Evolutionary conservation across 2,888 invertebrate species (phyloP).

Genomic region (Heliconius erato): DNA sequence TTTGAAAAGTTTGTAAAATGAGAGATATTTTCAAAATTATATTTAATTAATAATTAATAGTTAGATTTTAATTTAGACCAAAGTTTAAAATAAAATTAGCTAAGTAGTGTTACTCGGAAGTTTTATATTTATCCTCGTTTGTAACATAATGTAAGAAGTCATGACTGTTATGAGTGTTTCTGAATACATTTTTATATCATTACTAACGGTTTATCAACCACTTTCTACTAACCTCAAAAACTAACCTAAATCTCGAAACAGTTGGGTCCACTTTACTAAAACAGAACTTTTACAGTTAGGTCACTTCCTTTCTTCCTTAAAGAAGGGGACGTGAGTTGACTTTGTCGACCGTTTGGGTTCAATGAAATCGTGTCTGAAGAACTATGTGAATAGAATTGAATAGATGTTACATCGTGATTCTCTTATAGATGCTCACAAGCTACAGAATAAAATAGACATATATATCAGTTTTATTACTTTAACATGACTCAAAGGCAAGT

Average conservation of each 20-base stretch:
- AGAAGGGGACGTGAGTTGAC: slow-evolving; percentile 65
- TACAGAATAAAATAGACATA: not conserved
- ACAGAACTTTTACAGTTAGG: slow-evolving; percentile 69
- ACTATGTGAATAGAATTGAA: slow-evolving; percentile 53
- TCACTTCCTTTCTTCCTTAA: slow-evolving; percentile 63
- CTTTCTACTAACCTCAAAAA: slow-evolving; percentile 64
- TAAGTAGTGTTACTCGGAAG: no score
- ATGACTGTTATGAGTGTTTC: not conserved
- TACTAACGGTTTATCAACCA: slow-evolving; percentile 36
- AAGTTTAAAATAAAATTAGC: no score
- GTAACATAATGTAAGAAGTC: not conserved
- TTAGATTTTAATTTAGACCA: no score
- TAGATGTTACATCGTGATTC: slow-evolving; percentile 25
- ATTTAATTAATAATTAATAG: no score
- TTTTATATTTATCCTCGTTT: no score
- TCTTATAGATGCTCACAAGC: not conserved
- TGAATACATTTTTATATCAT: slow-evolving; percentile 4
- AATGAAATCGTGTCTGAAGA: slow-evolving; percentile 52
- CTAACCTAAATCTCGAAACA: slow-evolving; percentile 64
- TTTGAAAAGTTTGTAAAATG: no score
- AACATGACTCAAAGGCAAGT: no score
- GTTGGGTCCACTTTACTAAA: slow-evolving; percentile 69
- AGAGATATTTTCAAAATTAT: no score
- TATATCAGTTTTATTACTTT: not conserved
- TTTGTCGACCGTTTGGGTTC: slow-evolving; percentile 47